These are phyloP conservation scores for Amblyornis subalaris DNA, from an alignment of 2,113 vertebrate genomes.

Conservation along the genomic window DNA sequence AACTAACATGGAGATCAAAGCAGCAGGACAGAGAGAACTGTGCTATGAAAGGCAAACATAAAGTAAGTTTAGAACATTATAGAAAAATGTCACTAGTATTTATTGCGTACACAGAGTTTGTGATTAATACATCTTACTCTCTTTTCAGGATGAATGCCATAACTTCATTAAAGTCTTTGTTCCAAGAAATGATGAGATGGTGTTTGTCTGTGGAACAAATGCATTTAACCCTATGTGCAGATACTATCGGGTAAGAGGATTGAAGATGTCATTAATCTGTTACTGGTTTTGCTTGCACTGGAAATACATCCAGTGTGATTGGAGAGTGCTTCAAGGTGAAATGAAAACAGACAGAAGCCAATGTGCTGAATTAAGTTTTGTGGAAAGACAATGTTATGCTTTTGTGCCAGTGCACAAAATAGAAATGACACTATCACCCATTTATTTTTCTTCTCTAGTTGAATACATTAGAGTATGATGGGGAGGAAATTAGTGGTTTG, in stretches of 20 bases:
- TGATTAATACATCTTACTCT: not conserved
- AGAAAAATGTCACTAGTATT: not conserved
- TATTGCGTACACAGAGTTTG: not conserved
- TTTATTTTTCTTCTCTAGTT: slow-evolving; percentile 81
- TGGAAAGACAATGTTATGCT: slow-evolving; percentile 28
- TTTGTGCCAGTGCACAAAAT: slow-evolving; percentile 35
- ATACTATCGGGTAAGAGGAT: slow-evolving; percentile 88
- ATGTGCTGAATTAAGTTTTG: slow-evolving; percentile 49
- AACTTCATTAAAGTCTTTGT: slow-evolving; percentile 99
- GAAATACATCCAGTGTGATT: not conserved
- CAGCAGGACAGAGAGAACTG: slow-evolving; percentile 92
- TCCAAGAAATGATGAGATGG: slow-evolving; percentile 94
- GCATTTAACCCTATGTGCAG: slow-evolving; percentile 98
- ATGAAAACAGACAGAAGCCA: slow-evolving; percentile 37
- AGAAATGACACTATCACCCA: slow-evolving; percentile 44
- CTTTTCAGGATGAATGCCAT: slow-evolving; percentile 94
- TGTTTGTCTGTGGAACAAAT: slow-evolving; percentile 97
- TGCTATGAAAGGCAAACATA: slow-evolving; percentile 96
- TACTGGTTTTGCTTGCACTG: not conserved
- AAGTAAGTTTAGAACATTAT: slow-evolving; percentile 73
- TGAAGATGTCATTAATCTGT: not conserved
- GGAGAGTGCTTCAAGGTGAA: slow-evolving; percentile 24
- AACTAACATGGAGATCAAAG: slow-evolving; percentile 93
- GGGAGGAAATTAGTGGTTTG: slow-evolving; percentile 97
- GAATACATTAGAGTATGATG: slow-evolving; percentile 97